Evolutionary conservation across 2,113 vertebrate species (phyloP).

Genomic region (Seriola rivoliana): DNA sequence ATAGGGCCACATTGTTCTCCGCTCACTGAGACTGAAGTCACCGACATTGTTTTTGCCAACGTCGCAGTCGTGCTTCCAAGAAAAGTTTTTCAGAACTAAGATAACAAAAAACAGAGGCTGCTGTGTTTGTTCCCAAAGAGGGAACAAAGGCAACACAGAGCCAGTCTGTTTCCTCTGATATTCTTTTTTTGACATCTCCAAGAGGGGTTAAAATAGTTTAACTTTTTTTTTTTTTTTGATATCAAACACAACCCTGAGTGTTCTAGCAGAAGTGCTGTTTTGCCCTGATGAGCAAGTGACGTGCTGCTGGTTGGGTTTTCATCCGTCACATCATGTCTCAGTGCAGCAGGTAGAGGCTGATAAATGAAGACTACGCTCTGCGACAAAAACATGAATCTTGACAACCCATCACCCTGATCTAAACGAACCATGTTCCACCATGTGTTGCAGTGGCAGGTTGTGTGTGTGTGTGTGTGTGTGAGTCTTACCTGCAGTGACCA

Average conservation of each 20-base stretch:
- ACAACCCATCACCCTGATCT: background rate
- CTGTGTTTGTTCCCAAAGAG: no score
- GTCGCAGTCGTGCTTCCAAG: background rate
- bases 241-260: background rate
- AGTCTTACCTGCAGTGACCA: constrained; percentile 77
- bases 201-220: background rate
- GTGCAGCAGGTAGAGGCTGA: no score
- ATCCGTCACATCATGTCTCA: background rate
- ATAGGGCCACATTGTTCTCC: background rate
- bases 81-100: background rate
- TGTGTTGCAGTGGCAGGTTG: background rate
- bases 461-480: background rate
- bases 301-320: background rate
- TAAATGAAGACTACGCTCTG: background rate
- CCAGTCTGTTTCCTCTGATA: no score
- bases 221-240: background rate
- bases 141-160: no score
- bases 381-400: background rate
- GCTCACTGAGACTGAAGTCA: background rate
- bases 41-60: background rate
- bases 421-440: background rate
- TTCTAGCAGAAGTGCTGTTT: background rate
- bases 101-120: no score
- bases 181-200: no score
- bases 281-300: no score